These are phyloP conservation scores for Sarcophaga rosellei DNA, from an alignment of 2,888 invertebrate species.

Conservation along the genomic window DNA sequence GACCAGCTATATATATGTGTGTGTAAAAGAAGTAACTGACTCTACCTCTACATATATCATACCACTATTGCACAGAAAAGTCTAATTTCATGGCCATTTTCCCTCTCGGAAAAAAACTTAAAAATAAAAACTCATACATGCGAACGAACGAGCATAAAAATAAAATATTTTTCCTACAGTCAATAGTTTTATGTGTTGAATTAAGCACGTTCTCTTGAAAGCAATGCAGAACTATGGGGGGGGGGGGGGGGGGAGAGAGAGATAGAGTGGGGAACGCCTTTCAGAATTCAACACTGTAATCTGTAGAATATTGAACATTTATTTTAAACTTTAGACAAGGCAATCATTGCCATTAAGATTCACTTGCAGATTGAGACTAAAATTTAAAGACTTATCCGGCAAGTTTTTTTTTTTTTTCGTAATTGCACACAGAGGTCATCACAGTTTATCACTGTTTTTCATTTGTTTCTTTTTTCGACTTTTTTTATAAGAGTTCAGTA, in stretches of 20 bases:
- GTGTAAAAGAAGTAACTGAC: no score
- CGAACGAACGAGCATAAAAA: background rate
- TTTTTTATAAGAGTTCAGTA: no score
- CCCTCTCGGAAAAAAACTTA: background rate
- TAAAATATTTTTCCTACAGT: conserved; percentile 8
- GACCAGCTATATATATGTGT: no score
- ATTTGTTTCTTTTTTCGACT: conserved; percentile 10
- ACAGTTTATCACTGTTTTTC: conserved; percentile 37
- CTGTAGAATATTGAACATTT: conserved; percentile 58
- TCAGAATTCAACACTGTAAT: conserved; percentile 33
- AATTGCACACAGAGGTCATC: background rate
- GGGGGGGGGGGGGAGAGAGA: background rate
- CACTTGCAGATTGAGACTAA: background rate
- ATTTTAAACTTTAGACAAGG: conserved; percentile 46
- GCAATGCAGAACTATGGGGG: background rate
- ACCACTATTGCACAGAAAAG: background rate
- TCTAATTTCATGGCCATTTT: background rate
- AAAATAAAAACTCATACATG: background rate
- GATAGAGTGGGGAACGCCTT: conserved; percentile 24
- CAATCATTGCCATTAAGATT: conserved; percentile 37
- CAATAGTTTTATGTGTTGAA: conserved; percentile 39
- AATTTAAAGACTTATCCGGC: conserved; percentile 1
- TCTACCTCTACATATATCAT: no score
- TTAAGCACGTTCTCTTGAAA: conserved; percentile 25
- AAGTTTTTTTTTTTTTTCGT: conserved; percentile 13